Percentiles rank a stretch among this genome's conserved stretches.
Evolutionary conservation across 2,797 vertebrate genomes (phyloP).

Genomic region (Carduelis carduelis): DNA sequence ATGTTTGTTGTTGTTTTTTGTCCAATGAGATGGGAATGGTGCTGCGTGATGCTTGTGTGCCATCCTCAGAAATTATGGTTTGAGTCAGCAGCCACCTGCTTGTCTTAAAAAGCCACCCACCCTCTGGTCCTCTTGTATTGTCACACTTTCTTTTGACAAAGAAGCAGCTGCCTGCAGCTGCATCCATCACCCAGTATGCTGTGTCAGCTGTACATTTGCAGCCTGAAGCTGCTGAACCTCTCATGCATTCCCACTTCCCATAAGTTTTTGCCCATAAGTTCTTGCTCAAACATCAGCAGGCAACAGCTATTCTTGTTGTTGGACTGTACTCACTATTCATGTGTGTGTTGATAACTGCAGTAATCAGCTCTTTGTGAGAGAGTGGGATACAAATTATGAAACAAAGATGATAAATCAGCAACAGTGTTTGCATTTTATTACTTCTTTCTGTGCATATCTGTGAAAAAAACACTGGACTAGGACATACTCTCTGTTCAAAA

Average conservation of each 20-base stretch:
- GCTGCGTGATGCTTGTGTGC: neutral
- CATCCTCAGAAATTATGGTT: neutral
- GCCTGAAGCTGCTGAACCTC: neutral
- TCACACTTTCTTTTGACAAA: neutral
- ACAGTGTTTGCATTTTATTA: slow-evolving; percentile 2
- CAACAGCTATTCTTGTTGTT: neutral
- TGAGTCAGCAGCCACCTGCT: neutral
- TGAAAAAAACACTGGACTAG: neutral
- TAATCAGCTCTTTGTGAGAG: neutral
- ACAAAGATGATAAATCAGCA: neutral
- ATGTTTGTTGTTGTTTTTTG: neutral
- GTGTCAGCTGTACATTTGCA: neutral
- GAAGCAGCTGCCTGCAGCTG: neutral
- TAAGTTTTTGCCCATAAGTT: neutral
- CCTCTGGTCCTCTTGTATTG: neutral
- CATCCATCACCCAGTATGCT: neutral
- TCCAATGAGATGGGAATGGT: neutral
- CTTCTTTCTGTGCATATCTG: neutral
- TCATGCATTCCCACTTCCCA: neutral
- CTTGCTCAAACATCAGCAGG: neutral
- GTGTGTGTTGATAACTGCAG: neutral
- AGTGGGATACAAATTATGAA: neutral
- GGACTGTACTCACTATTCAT: neutral
- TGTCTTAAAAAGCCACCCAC: neutral
- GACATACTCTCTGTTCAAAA: neutral